Evolutionary conservation across 2,113 vertebrate genomes (phyloP), one percentile per base, ranked within the genome.

Genomic region (Festucalex cinctus): DNA sequence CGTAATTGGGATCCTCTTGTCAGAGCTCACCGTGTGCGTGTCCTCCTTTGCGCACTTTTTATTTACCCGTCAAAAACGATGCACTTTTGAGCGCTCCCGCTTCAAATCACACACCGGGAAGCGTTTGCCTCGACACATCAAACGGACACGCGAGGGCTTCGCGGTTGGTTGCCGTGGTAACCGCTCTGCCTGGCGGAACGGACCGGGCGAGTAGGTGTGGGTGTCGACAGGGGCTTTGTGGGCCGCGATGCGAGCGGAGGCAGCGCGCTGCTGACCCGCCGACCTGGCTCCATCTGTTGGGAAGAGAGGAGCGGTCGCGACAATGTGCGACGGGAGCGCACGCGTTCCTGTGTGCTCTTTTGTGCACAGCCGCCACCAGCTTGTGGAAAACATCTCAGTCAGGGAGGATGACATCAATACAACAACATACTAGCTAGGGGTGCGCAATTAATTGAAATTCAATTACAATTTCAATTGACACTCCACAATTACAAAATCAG

Each of bases 81-180:
- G 7, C 8, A 19, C 60, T 53, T 53, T 44, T 48, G 66, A 62
- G 22, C 54, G 7, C 58, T 61, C 59, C 58, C 26, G n/a, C 6
- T 53, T 8, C 14, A 28, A 56, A 44, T 36, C 26, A 60, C 61
- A 63, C 10, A 57, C 37, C 13, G 17, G 9, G 3, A 41, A 63
- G 19, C 70, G 71, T 85, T 86, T 70, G 60, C 84, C 81, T 87
- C 75, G 68, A 85, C 84, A 77, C 79, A 32, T 76, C 77, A 80
- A 85, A 90, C 86, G 83, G 81, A 67, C 82, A 36, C 57, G 19
- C 87, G 6, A 75, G 78, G 86, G 77, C 86, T 88, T 86, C 76
- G 65, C 5, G 1, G 54, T 3, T 6, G 81, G 92, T 93, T 92
- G 87, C 92, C 91, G 86, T 79, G 91, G 92, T 89, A 92, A 93